A percentile compares a stretch with the other conserved stretches of the same genome.
Evolutionary conservation across 1,140 invertebrate species (phyloP).

Genomic region (Scaptodrosophila lebanonensis): DNA sequence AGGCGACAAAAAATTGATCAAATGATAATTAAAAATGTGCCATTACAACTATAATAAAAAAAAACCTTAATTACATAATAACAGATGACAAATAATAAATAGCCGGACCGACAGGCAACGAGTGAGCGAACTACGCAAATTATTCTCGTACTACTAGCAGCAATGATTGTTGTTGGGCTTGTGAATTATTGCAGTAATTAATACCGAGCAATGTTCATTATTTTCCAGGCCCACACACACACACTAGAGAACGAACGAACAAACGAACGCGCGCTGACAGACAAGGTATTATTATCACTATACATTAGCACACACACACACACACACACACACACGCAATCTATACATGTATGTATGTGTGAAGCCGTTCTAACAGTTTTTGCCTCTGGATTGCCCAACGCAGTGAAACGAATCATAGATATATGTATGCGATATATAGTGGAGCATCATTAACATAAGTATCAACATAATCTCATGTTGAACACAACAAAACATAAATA

Average conservation of each 20-base stretch:
- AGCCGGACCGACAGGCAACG: constrained; percentile 35
- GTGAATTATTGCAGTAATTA: constrained; percentile 70
- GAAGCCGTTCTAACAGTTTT: no score
- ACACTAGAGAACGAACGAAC: background rate
- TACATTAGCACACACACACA: constrained; percentile 27
- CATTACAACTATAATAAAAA: constrained; percentile 48
- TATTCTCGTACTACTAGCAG: constrained; percentile 22
- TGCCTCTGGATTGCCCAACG: no score
- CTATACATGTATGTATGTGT: constrained; percentile 14
- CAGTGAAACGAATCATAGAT: constrained; percentile 7
- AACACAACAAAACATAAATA: constrained; percentile 15
- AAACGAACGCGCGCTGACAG: constrained; percentile 3
- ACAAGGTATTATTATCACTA: constrained; percentile 53
- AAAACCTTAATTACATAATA: constrained; percentile 66
- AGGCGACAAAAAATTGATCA: constrained; percentile 44
- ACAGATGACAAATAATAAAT: constrained; percentile 76
- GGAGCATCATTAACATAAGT: constrained; percentile 53
- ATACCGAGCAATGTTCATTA: constrained; percentile 66
- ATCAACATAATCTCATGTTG: constrained; percentile 55
- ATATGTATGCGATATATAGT: constrained; percentile 28
- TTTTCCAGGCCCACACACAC: constrained; percentile 27
- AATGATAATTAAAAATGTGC: constrained; percentile 71
- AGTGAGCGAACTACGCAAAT: constrained; percentile 45
- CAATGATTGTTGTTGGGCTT: constrained; percentile 38
- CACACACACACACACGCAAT: constrained; percentile 7